Conservation (phyloP, 2,797 vertebrate species). For the Sparus aurata region DNA sequence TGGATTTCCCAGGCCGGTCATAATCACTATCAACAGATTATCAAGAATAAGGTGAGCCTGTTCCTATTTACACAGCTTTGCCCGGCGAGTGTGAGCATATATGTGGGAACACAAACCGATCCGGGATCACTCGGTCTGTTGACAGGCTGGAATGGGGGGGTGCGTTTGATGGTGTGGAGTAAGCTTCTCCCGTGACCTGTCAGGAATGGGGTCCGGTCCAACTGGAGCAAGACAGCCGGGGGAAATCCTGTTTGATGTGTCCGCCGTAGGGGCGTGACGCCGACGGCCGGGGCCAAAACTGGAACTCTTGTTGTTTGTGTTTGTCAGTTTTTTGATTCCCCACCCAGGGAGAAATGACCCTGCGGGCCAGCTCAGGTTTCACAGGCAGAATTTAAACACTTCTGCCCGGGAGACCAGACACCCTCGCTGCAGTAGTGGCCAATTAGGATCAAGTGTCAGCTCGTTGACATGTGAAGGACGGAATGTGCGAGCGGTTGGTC, state of each 20-base stretch:
- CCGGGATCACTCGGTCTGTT: conserved; percentile 47
- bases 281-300: conserved; percentile 49
- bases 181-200: conserved; percentile 62
- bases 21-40: conserved; percentile 57
- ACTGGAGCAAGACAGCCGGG: conserved; percentile 22
- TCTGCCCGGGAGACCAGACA: conserved; percentile 58
- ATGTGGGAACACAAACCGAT: conserved; percentile 59
- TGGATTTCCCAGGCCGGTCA: conserved; percentile 40
- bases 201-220: conserved; percentile 54
- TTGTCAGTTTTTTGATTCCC: conserved; percentile 70
- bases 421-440: conserved; percentile 66
- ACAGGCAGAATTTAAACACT: conserved; percentile 71
- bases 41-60: conserved; percentile 37
- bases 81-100: conserved; percentile 43
- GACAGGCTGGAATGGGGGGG: conserved; percentile 67
- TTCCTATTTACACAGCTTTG: conserved; percentile 39
- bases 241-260: conserved; percentile 62
- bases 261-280: conserved; percentile 9
- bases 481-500: conserved; percentile 73
- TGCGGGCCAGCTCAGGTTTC: conserved; percentile 70
- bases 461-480: conserved; percentile 83
- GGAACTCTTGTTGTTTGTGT: conserved; percentile 70
- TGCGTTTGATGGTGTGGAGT: conserved; percentile 62
- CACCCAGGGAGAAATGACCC: conserved; percentile 76
- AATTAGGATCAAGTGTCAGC: conserved; percentile 85